Conservation (phyloP, 2,888 invertebrate species). For the Andrena fulva region DNA sequence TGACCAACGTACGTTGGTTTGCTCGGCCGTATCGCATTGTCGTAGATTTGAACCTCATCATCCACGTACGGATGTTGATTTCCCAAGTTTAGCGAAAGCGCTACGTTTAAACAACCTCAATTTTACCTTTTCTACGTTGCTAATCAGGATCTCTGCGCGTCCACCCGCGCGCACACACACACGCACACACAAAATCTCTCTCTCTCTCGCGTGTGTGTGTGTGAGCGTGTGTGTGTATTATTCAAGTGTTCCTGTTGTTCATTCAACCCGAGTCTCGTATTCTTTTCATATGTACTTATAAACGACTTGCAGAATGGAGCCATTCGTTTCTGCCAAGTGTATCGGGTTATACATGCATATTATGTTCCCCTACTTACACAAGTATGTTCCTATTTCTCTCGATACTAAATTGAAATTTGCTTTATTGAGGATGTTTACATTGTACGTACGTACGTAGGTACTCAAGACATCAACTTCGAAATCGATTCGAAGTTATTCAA, state of each 20-base stretch:
- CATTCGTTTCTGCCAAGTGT: too few relatives aligned
- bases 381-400: too few relatives aligned
- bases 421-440: too few relatives aligned
- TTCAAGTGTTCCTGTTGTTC: neutral
- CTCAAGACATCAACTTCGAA: too few relatives aligned
- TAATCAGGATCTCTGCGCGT: neutral
- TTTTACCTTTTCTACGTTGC: constrained; percentile 28
- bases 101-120: constrained; percentile 69
- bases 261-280: neutral
- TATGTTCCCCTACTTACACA: too few relatives aligned
- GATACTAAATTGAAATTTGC: too few relatives aligned
- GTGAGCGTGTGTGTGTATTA: too few relatives aligned
- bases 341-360: too few relatives aligned
- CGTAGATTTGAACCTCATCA: constrained; percentile 84
- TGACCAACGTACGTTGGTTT: constrained; percentile 81
- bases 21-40: constrained; percentile 79
- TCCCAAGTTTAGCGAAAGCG: constrained; percentile 81
- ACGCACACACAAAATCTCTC: neutral
- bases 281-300: neutral
- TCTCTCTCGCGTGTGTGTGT: too few relatives aligned
- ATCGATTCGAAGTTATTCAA: too few relatives aligned
- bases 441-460: too few relatives aligned
- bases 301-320: too few relatives aligned
- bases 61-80: constrained; percentile 84
- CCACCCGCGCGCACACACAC: neutral